Conservation (phyloP, 2,888 invertebrate genomes). For the Scaptodrosophila latifasciaeformis region DNA sequence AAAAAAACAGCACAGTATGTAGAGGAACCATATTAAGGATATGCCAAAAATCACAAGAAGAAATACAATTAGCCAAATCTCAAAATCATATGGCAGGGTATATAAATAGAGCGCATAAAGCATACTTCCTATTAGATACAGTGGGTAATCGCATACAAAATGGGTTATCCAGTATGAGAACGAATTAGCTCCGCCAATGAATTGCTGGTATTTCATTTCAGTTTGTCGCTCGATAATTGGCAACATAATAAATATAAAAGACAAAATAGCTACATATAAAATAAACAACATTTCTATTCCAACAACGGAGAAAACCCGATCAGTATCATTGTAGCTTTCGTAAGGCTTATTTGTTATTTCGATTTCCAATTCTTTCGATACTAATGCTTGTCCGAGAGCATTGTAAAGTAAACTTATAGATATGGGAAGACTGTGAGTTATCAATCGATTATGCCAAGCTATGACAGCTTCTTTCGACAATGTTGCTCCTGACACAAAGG, state of each 20-base stretch:
- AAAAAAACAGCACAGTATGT: constrained; percentile 76
- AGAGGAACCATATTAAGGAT: constrained; percentile 15
- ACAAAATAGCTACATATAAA: constrained; percentile 67
- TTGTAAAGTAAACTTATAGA: constrained; percentile 32
- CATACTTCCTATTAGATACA: no score
- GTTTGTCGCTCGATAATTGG: constrained; percentile 79
- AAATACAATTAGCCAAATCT: not conserved
- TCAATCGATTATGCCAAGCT: constrained; percentile 38
- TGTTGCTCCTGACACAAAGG: constrained; percentile 26
- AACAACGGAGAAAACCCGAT: not conserved
- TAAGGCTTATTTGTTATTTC: constrained; percentile 81
- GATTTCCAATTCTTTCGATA: constrained; percentile 30
- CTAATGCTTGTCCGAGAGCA: constrained; percentile 21
- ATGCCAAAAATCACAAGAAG: constrained; percentile 29
- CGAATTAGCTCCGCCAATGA: constrained; percentile 81
- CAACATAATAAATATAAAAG: constrained; percentile 78
- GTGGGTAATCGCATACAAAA: constrained; percentile 77
- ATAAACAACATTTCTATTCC: not conserved
- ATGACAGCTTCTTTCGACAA: not conserved
- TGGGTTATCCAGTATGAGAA: constrained; percentile 82
- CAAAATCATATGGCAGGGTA: no score
- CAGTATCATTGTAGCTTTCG: not conserved
- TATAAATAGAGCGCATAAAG: no score
- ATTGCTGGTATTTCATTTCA: constrained; percentile 82
- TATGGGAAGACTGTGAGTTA: constrained; percentile 21